Base-by-base conservation (phyloP, 2,888 invertebrate species). In the Plagiodera versicolora region DNA sequence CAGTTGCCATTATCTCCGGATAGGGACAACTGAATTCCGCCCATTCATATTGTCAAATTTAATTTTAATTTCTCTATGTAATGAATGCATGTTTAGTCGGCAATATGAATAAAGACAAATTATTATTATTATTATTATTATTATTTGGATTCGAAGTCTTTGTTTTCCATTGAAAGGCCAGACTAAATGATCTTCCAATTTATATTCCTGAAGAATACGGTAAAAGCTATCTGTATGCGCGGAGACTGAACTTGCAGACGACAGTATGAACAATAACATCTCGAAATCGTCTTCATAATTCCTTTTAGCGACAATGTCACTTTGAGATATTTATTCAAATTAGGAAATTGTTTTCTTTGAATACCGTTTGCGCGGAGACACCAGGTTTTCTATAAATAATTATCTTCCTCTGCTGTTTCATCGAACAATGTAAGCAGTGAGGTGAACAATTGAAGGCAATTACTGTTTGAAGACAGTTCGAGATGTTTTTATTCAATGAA, bases 301-400 rank as follows among this genome's bases (percentile, higher is more conserved):
- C 74, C 71, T 70, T 70, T 74, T 76, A 72, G 74, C 74, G 74
- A 75, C 75, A 75, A 74, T 74, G 75, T 77, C 74, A 74, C 75
- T 73, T 64, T 68, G 72, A 74, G 75, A 74, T 77, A 77, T 77
- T 78, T 77, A 77, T 77, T 77, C 75, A 76, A 77, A 77, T 78
- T 77, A 75, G 67, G 61, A 65, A 68, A 69, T 64, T 64, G 70
- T 61, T 69, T 66, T 70, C 67, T 67, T 68, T 68, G 69, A 65
- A 64, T 55, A 57, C 57, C 56, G 63, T 56, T 61, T 60, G 60
- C 58, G 55, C 61, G 24, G 24, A 63, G 63, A 51, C 59, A 58
- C 56, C 58, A 49, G 59, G 54, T 63, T 58, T 51, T 63, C 56
- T 54, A 28, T 56, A 46, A 54, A 56, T 52, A 60, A 64, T 64